Evolutionary conservation across 2,113 vertebrate genomes (phyloP), one percentile per base, ranked within the genome.

Genomic region (Nycticebus coucang): DNA sequence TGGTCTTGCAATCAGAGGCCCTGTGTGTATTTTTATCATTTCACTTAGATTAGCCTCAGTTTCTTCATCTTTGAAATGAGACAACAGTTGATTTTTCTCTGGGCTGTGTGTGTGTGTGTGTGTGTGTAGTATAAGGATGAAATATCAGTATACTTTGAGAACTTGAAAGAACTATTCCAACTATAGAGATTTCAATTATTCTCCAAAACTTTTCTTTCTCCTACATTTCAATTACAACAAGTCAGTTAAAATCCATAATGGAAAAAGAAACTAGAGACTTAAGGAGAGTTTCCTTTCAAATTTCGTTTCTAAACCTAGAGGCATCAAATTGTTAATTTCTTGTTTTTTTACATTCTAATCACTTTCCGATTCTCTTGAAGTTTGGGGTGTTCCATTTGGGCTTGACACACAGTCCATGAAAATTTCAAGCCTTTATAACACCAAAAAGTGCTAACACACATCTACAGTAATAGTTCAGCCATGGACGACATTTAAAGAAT

Each of bases 401-500:
- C 71, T 90, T 97, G 95, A 97, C 97, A 93, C 69, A 94, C 64
- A 95, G 95, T 97, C 95, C 97, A 91, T 97, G 87, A 94, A 98
- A 98, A 96, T 97, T 98, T 94, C 93, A 96, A 95, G 96, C 94
- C 92, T 98, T 96, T 71, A 91, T 77, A 92, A 87, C 85, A 97
- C 95, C 90, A 97, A 98, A 98, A 98, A 96, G 89, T 93, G 97
- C 97, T 96, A 95, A 95, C 89, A 69, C 24, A 53, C 18, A 93
- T 83, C 80, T 33, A 69, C 15, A 80, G 91, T 85, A 95, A 97
- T 95, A 97, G 92, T 97, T 98, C 97, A 98, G 97, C 98, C 97
- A 98, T n/a, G 0, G n/a, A 97, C 97, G 90, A 97, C 97, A 97
- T 98, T 98, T 98, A 96, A 93, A 97, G 97, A 98, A 98, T 97